These are phyloP conservation scores for Glareola pratincola DNA, from an alignment of 2,113 vertebrate genomes.

Conservation along the genomic window DNA sequence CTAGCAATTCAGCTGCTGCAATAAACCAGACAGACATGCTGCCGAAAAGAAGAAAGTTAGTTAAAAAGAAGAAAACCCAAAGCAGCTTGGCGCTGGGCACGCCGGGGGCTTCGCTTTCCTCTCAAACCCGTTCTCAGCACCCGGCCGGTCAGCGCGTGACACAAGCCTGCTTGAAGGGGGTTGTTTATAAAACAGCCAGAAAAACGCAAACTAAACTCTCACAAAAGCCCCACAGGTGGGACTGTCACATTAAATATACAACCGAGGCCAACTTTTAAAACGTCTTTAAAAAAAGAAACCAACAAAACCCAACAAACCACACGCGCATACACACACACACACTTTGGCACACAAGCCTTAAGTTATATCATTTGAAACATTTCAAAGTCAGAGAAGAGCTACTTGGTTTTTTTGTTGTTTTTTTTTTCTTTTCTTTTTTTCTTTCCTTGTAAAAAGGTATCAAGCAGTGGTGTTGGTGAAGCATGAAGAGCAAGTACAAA, in stretches of 20 bases:
- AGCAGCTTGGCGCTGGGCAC: background rate
- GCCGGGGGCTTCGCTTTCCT: background rate
- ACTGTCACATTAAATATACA: conserved; percentile 4
- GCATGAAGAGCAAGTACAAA: conserved; percentile 40
- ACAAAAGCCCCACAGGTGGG: background rate
- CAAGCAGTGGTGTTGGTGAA: conserved; percentile 43
- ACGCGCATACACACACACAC: background rate
- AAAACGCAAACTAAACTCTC: conserved; percentile 9
- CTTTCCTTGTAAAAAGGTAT: background rate
- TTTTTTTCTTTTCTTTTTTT: too few relatives aligned
- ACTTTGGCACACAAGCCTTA: conserved; percentile 76
- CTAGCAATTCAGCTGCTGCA: conserved; percentile 4
- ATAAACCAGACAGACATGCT: background rate
- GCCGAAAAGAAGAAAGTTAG: background rate
- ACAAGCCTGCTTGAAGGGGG: background rate
- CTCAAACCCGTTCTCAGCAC: background rate
- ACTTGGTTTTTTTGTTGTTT: background rate
- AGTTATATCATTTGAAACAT: conserved; percentile 21
- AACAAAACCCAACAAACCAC: background rate
- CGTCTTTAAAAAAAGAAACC: conserved; percentile 6
- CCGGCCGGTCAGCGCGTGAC: background rate
- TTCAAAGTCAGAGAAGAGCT: conserved; percentile 26
- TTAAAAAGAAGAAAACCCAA: background rate
- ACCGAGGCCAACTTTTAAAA: conserved; percentile 43
- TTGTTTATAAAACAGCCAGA: background rate